Evolutionary conservation across 1,140 invertebrate species (phyloP), one percentile per base, ranked within the genome.

Genomic region (Drosophila repleta): DNA sequence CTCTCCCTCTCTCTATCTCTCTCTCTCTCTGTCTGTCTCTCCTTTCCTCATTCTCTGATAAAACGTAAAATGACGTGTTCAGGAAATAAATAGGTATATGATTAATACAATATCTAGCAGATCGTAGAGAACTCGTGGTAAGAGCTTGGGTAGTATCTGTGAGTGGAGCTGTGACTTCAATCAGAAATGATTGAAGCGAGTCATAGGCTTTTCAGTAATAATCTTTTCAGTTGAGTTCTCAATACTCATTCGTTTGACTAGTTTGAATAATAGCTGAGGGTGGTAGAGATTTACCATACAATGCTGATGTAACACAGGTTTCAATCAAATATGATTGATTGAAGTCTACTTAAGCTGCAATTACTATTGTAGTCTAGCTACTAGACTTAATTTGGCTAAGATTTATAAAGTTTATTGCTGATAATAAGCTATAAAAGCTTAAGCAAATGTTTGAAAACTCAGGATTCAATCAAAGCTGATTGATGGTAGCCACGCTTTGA

Each of bases 31-130:
- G 4, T 6, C 29, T 32, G 15, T 4, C 26, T 29, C 26, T 6
- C 5, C 26, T 29, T 29, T 8, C 8, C 6, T 29, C 4, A 5
- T 10, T 29, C 39, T 43, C 10, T 18, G 39, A 45, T 29, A 43
- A 45, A 57, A 13, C 20, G 0, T 3, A 7, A 39, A 56, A 24
- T 56, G 35, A 56, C 53, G 53, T 43, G 37, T 55, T 41, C 35
- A 18, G 39, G 53, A 41, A 43, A 43, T 56, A 8, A 43, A 57
- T 43, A 37, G 18, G 1, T 21, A 13, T 24, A 17, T 17, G 39
- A 17, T 15, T 17, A 43, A 15, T 43, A 43, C 21, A 11, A 39
- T 21, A 37, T 43, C 6, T 15, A 11, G 13, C 6, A 53, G 11
- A 37, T 20, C 0, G 6, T 29, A 4, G 5, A 15, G n/a, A 49